Evolutionary conservation across 1,140 invertebrate species (phyloP).

Genomic region (Zeugodacus cucurbitae): DNA sequence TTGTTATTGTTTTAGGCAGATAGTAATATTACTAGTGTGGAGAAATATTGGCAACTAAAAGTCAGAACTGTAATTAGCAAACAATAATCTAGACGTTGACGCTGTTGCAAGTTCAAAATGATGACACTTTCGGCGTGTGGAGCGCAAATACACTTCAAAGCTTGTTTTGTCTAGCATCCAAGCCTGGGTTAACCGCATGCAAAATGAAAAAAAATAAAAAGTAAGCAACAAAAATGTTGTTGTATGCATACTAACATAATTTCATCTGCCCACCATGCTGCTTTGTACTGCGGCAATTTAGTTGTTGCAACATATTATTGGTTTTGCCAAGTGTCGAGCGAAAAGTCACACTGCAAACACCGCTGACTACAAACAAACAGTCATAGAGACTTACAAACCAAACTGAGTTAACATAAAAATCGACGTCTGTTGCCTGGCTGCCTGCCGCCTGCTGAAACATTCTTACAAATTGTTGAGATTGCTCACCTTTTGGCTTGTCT

Average conservation of each 20-base stretch:
- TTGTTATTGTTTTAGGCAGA: not conserved
- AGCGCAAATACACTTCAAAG: too few relatives aligned
- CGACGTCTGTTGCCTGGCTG: not conserved
- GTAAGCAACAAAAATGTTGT: not conserved
- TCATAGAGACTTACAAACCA: not conserved
- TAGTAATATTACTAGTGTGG: too few relatives aligned
- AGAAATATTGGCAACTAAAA: not conserved
- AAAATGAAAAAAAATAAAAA: not conserved
- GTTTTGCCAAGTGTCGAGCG: conserved; percentile 21
- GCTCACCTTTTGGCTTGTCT: not conserved
- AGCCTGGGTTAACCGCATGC: not conserved
- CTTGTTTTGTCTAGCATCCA: not conserved
- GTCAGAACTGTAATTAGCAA: not conserved
- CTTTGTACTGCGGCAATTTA: not conserved
- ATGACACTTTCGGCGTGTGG: too few relatives aligned
- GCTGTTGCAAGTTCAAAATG: not conserved
- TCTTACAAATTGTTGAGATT: conserved; percentile 33
- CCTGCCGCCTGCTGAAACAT: not conserved
- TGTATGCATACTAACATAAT: not conserved
- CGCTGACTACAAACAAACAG: not conserved
- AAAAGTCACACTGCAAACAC: conserved; percentile 12
- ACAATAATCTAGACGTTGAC: not conserved
- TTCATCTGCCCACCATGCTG: too few relatives aligned
- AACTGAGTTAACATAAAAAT: not conserved
- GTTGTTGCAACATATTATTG: conserved; percentile 25